phyloP scores from a whole-genome alignment of 2,797 vertebrate species.

The Atherinosoma microstoma region DNA sequence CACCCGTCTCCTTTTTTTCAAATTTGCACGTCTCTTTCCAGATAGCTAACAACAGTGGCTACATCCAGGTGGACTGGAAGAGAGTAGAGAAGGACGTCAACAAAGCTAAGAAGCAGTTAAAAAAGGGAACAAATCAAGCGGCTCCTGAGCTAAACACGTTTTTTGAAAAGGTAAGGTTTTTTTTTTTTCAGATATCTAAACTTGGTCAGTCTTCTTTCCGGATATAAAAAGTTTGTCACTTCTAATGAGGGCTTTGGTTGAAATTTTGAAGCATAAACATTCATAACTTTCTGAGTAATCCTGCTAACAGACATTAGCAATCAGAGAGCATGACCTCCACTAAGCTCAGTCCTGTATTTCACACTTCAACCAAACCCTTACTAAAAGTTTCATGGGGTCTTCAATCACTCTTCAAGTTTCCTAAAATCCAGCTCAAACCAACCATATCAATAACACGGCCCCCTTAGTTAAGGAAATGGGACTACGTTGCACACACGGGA shows the following conservation, averaged over 20 bases:
- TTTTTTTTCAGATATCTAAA: not conserved
- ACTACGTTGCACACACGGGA: no score
- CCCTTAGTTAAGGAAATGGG: no score
- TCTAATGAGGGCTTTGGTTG: not conserved
- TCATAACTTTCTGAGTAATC: not conserved
- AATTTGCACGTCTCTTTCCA: conserved; percentile 64
- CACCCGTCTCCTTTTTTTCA: not conserved
- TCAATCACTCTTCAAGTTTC: not conserved
- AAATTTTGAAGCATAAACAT: not conserved
- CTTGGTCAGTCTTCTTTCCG: not conserved
- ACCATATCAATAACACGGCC: no score
- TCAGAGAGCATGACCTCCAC: not conserved
- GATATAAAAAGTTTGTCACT: not conserved
- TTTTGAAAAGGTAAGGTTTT: conserved; percentile 89
- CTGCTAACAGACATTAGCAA: not conserved
- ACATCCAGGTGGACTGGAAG: conserved; percentile 97
- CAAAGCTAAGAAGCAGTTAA: conserved; percentile 96
- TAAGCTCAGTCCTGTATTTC: not conserved
- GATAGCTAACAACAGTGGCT: conserved; percentile 96
- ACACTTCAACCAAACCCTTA: not conserved
- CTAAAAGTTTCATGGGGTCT: not conserved
- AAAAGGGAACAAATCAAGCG: conserved; percentile 92
- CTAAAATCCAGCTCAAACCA: no score
- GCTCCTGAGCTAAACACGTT: conserved; percentile 92
- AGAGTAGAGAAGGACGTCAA: conserved; percentile 98